Percentiles rank a stretch among this genome's conserved stretches.
These are phyloP conservation scores for Xenus cinereus DNA, from an alignment of 2,113 vertebrate species.

Conservation along the genomic window DNA sequence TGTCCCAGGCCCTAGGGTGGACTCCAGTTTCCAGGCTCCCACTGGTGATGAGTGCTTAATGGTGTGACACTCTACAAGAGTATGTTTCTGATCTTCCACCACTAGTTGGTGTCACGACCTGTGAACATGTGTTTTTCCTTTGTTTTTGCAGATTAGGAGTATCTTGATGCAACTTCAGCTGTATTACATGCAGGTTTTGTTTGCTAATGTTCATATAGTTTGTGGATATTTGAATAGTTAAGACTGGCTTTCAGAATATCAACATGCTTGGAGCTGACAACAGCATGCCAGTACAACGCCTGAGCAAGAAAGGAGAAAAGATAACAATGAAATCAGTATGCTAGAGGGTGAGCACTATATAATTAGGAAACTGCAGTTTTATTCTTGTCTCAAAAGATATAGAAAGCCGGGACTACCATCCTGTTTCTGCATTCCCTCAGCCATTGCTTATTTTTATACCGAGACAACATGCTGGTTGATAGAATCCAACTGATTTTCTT, in stretches of 20 bases:
- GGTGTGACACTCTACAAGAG: rapidly evolving
- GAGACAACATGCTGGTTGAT: not conserved
- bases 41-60: not conserved
- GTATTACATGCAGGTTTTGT: not conserved
- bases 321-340: not conserved
- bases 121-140: not conserved
- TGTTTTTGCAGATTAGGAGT: not conserved
- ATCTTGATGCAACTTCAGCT: not conserved
- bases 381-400: constrained; percentile 9
- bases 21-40: not conserved
- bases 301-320: not conserved
- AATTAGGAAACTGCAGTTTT: constrained; percentile 30
- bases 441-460: not conserved
- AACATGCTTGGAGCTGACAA: not conserved
- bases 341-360: not conserved
- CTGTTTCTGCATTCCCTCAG: not conserved
- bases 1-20: not conserved
- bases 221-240: not conserved
- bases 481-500: constrained; percentile 17
- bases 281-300: not conserved
- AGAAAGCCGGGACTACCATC: not conserved
- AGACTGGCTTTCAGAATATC: not conserved
- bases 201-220: not conserved
- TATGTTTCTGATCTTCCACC: not conserved
- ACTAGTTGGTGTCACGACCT: not conserved